These are phyloP conservation scores for Caenorhabditis afra DNA, from an alignment of 2,888 invertebrate species.

Conservation along the genomic window DNA sequence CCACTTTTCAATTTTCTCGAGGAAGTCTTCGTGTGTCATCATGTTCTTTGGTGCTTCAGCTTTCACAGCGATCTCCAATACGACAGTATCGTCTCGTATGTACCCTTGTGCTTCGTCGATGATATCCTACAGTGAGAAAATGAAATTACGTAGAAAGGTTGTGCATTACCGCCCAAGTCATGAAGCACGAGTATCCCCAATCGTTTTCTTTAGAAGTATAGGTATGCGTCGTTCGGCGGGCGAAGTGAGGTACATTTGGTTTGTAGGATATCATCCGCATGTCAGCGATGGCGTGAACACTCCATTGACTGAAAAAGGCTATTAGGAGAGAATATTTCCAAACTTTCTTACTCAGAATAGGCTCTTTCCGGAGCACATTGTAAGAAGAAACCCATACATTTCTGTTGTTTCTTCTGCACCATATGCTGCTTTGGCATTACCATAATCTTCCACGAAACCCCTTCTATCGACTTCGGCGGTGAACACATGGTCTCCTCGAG, in stretches of 20 bases:
- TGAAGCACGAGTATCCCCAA: constrained; percentile 98
- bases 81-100: constrained; percentile 91
- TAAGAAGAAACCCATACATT: constrained; percentile 84
- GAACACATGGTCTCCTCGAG: constrained; percentile 90
- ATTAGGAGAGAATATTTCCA: neutral
- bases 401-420: constrained; percentile 81
- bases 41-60: constrained; percentile 84
- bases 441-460: constrained; percentile 90
- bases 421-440: constrained; percentile 81
- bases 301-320: constrained; percentile 90
- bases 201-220: constrained; percentile 94
- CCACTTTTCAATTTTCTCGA: constrained; percentile 80
- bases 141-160: constrained; percentile 1
- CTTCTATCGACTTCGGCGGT: constrained; percentile 92
- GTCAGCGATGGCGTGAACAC: constrained; percentile 96
- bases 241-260: constrained; percentile 86
- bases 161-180: constrained; percentile 87
- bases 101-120: constrained; percentile 93
- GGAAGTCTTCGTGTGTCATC: constrained; percentile 81
- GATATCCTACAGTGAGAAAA: constrained; percentile 84
- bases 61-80: constrained; percentile 86
- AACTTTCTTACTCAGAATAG: constrained; percentile 86
- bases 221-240: constrained; percentile 89
- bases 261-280: constrained; percentile 91
- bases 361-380: constrained; percentile 96